These are phyloP conservation scores for Hecatera dysodea DNA, from an alignment of 2,888 invertebrate species.

Conservation along the genomic window DNA sequence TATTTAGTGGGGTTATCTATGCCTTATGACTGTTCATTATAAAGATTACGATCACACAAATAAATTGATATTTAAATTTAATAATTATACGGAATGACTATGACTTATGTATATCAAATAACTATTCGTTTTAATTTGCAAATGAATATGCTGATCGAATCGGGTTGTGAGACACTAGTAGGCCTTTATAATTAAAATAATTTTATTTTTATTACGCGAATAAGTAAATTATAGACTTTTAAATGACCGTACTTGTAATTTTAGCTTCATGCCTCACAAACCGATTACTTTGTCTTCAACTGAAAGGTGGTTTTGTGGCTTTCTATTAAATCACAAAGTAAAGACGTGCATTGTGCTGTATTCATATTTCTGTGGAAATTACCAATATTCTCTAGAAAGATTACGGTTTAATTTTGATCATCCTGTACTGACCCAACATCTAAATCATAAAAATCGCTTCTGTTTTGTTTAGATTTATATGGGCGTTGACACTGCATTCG, in stretches of 20 bases:
- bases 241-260: no score
- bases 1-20: neutral
- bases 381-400: neutral
- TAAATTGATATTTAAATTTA: neutral
- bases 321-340: neutral
- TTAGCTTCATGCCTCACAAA: no score
- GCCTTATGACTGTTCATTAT: neutral
- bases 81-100: slow-evolving; percentile 7
- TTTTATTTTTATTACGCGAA: no score
- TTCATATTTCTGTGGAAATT: neutral
- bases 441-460: neutral
- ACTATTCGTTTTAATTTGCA: neutral
- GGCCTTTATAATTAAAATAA: neutral
- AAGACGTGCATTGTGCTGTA: neutral
- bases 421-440: neutral
- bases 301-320: neutral
- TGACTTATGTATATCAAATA: neutral
- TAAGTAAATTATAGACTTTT: no score
- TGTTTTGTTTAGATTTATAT: neutral
- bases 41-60: neutral
- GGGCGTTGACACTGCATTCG: neutral
- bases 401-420: neutral
- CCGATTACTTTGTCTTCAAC: no score
- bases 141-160: slow-evolving; percentile 2
- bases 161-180: no score